Percentiles rank a stretch among this genome's conserved stretches.
Evolutionary conservation across 2,797 vertebrate species (phyloP).

Genomic region (Sebastes nivosus): DNA sequence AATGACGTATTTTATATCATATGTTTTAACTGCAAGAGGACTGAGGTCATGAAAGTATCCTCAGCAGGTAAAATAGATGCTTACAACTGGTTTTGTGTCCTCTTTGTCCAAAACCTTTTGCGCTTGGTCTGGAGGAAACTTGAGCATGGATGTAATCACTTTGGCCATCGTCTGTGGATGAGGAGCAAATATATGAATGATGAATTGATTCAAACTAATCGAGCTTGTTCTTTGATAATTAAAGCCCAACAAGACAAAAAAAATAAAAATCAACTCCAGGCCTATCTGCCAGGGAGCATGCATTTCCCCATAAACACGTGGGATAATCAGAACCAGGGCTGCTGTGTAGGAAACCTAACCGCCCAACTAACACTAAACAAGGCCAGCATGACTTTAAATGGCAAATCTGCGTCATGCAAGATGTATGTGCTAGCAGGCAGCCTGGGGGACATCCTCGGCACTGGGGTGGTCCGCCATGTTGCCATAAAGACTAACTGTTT

Average conservation of each 20-base stretch:
- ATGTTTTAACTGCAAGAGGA: not conserved
- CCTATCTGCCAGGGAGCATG: slow-evolving; percentile 63
- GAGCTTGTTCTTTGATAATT: slow-evolving; percentile 53
- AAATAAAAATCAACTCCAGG: slow-evolving; percentile 59
- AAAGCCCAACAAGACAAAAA: slow-evolving; percentile 19
- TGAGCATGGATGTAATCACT: slow-evolving; percentile 96
- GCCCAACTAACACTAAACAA: slow-evolving; percentile 66
- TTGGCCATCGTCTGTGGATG: slow-evolving; percentile 95
- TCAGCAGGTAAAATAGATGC: slow-evolving; percentile 33
- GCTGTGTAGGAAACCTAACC: slow-evolving; percentile 61
- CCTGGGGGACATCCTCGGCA: slow-evolving; percentile 72
- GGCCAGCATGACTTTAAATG: slow-evolving; percentile 68
- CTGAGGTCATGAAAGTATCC: not conserved
- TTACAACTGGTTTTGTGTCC: slow-evolving; percentile 89
- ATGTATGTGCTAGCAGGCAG: slow-evolving; percentile 59
- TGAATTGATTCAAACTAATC: not conserved
- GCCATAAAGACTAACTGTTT: slow-evolving; percentile 69
- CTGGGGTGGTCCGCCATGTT: slow-evolving; percentile 58
- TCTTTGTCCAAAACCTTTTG: slow-evolving; percentile 96
- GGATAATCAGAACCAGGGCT: slow-evolving; percentile 80
- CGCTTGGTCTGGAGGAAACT: slow-evolving; percentile 93
- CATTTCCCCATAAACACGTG: slow-evolving; percentile 66
- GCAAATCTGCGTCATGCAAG: slow-evolving; percentile 70
- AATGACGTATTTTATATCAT: not conserved
- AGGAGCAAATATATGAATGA: not conserved